Base-by-base conservation (phyloP, 2,113 vertebrate genomes). In the Dipodomys stephensi region DNA sequence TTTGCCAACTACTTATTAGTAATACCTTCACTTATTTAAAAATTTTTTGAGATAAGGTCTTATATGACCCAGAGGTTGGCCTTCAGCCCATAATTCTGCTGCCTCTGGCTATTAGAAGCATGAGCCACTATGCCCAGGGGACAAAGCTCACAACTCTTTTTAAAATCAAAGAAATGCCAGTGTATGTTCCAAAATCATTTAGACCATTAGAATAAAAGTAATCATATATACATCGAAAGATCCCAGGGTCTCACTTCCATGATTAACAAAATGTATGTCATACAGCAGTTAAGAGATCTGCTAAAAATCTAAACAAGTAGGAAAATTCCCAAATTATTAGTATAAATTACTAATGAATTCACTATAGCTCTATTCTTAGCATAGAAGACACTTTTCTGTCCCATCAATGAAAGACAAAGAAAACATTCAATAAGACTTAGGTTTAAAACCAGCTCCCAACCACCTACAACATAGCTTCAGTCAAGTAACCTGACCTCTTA, bases 221-320 rank as follows among this genome's bases (percentile, higher is more conserved):
- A 19, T 79, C 57, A 87, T 39, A 90, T 73, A 90, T 8, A 78
- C 1, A 85, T 23, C 76, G 2, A 72, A 27, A 82, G n/a, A 89
- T 30, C 7, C n/a, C 25, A 93, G 15, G 13, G 19, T 78, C 64
- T 13, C 78, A 72, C 35, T 80, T 74, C 2, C 32, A 65, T 53
- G 60, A 77, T n/a, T 64, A 91, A 86, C 25, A n/a, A 22, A 87
- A 89, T 68, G 12, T n/a, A 74, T 69, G 69, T 77, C 69, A 90
- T 1, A 68, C 0, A 35, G 23, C 18, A 87, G 1, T 64, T 81
- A 30, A 68, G 11, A 4, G 16, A 93, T 81, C 44, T 79, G 27
- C 25, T 82, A 78, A 73, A 85, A 64, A 83, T 0, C 39, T 13
- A 87, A 23, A 35, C 8, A 90, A 91, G 9, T 32, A 64, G 16